phyloP scores from a whole-genome alignment of 64 coral and sea anemone species.

The Montipora cactus region DNA sequence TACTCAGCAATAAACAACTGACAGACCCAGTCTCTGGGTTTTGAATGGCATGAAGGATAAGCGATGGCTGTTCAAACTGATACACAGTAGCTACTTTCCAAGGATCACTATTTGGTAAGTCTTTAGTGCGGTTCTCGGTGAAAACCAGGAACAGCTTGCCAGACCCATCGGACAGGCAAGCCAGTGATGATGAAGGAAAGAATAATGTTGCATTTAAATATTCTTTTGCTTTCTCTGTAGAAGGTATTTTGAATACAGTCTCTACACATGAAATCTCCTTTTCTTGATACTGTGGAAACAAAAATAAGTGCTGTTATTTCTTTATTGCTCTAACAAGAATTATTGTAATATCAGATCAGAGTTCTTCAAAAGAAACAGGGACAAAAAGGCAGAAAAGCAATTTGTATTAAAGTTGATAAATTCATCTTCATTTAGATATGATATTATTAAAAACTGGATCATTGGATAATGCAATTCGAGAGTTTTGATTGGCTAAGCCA shows the following conservation, averaged over 20 bases:
- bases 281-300: slow-evolving; percentile 39
- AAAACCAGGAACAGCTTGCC: slow-evolving; percentile 77
- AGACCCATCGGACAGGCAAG: slow-evolving; percentile 81
- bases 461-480: too few relatives aligned
- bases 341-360: too few relatives aligned
- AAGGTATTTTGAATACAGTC: slow-evolving; percentile 82
- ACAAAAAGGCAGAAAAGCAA: too few relatives aligned
- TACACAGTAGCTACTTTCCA: slow-evolving; percentile 82
- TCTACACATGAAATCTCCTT: slow-evolving; percentile 49
- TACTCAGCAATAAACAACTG: slow-evolving; percentile 85
- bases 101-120: background rate
- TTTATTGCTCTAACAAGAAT: too few relatives aligned
- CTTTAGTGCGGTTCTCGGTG: slow-evolving; percentile 65
- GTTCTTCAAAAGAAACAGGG: too few relatives aligned
- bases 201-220: slow-evolving; percentile 69
- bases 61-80: slow-evolving; percentile 74
- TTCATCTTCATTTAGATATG: too few relatives aligned
- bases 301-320: background rate
- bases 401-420: too few relatives aligned
- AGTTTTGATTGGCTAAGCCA: too few relatives aligned
- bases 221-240: slow-evolving; percentile 69
- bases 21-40: slow-evolving; percentile 48
- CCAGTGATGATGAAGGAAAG: slow-evolving; percentile 78
- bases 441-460: too few relatives aligned
- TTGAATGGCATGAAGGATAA: slow-evolving; percentile 76